Evolutionary conservation across 2,113 vertebrate genomes (phyloP).

Genomic region (Murina feae): DNA sequence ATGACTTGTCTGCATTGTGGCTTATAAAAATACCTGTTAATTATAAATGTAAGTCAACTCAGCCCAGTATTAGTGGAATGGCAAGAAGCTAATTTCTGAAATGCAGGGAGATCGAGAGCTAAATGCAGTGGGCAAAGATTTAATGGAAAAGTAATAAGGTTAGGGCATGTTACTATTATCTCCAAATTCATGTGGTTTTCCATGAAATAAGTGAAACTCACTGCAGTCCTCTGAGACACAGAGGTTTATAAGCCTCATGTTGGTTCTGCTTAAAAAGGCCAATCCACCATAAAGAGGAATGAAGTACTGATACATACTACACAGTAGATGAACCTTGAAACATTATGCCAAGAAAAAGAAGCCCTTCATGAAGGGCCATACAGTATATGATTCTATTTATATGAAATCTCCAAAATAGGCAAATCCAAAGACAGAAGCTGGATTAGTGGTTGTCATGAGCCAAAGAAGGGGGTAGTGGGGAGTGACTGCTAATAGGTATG

Average conservation of each 20-base stretch:
- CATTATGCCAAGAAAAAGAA: background rate
- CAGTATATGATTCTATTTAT: background rate
- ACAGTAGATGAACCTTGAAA: background rate
- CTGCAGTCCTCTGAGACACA: background rate
- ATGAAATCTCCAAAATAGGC: background rate
- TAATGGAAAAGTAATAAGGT: constrained; percentile 10
- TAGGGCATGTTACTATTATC: constrained; percentile 16
- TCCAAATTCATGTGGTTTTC: constrained; percentile 30
- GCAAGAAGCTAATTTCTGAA: constrained; percentile 48
- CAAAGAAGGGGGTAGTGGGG: background rate
- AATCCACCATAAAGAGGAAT: background rate
- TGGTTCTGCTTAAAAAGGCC: background rate
- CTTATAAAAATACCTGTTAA: constrained; percentile 51
- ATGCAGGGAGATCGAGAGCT: background rate
- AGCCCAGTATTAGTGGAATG: constrained; percentile 25
- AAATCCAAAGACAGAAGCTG: background rate
- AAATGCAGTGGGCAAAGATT: constrained; percentile 3
- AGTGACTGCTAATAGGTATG: no score
- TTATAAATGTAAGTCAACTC: constrained; percentile 36
- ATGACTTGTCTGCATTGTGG: constrained; percentile 10
- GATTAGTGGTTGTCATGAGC: background rate
- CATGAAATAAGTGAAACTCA: background rate
- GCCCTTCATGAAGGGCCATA: background rate
- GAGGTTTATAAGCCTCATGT: background rate
- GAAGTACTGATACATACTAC: background rate